These are phyloP conservation scores for Lasioglossum albipes DNA, from an alignment of 1,140 invertebrate species.

Conservation along the genomic window DNA sequence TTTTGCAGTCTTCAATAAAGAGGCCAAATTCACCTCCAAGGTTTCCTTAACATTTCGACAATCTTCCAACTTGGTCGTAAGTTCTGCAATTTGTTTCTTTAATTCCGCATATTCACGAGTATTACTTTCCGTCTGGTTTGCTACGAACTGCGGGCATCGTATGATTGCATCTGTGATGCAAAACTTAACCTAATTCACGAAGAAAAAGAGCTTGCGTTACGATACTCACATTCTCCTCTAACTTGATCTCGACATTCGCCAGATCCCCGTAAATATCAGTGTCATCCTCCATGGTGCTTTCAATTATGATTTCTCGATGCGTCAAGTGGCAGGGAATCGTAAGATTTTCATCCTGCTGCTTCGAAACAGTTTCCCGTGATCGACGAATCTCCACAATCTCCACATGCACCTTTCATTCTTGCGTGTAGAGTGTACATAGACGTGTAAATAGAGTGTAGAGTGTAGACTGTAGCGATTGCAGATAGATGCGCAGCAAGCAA, in stretches of 20 bases:
- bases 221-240: slow-evolving; percentile 50
- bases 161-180: neutral
- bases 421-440: no score
- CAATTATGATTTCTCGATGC: slow-evolving; percentile 5
- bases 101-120: slow-evolving; percentile 49
- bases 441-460: no score
- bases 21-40: slow-evolving; percentile 75
- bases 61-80: slow-evolving; percentile 47
- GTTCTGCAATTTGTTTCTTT: slow-evolving; percentile 50
- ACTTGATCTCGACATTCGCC: slow-evolving; percentile 47
- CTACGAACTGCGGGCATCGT: neutral
- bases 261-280: slow-evolving; percentile 75
- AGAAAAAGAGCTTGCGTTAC: neutral
- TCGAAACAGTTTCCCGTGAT: neutral
- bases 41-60: slow-evolving; percentile 62
- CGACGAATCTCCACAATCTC: no score
- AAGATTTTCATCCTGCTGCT: neutral
- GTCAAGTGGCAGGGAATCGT: neutral
- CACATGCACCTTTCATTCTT: neutral
- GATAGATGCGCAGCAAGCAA: no score
- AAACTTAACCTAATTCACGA: slow-evolving; percentile 43
- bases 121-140: slow-evolving; percentile 32
- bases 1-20: slow-evolving; percentile 78
- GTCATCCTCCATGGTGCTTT: slow-evolving; percentile 67
- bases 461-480: no score